phyloP scores from a whole-genome alignment of 2,888 invertebrate species.

The Mantis religiosa region DNA sequence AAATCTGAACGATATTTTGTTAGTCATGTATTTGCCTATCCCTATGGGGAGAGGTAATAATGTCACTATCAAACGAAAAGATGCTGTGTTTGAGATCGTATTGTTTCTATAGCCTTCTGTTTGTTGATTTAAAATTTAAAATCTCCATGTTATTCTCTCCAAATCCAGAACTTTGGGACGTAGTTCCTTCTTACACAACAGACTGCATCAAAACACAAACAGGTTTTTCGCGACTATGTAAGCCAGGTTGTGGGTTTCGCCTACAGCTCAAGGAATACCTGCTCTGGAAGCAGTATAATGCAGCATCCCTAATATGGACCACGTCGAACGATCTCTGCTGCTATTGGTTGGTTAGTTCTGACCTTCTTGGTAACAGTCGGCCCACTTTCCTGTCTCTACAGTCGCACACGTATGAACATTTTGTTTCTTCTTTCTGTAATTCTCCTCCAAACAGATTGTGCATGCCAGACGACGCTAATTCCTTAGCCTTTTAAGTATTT shows the following conservation, averaged over 20 bases:
- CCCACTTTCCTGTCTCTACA: neutral
- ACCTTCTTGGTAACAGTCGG: constrained; percentile 1
- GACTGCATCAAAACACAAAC: neutral
- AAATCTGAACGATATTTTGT: too few species aligned
- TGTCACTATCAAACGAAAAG: too few species aligned
- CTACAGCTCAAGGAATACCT: neutral
- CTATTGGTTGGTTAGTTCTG: neutral
- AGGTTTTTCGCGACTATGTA: neutral
- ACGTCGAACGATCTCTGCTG: neutral
- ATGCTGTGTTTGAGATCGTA: too few species aligned
- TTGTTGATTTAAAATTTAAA: too few species aligned
- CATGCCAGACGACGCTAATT: neutral
- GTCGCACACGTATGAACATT: neutral
- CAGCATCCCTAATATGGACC: constrained; percentile 14
- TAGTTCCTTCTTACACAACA: neutral
- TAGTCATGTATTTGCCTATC: too few species aligned
- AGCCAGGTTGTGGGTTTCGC: neutral
- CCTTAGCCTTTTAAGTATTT: neutral
- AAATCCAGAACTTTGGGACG: neutral
- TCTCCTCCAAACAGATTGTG: neutral
- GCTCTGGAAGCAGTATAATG: neutral
- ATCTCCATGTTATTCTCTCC: too few species aligned
- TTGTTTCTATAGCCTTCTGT: too few species aligned
- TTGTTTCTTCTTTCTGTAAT: neutral
- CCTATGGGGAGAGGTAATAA: too few species aligned